Base-by-base conservation (phyloP, 2,888 invertebrate species). In the Melipona bicolor region DNA sequence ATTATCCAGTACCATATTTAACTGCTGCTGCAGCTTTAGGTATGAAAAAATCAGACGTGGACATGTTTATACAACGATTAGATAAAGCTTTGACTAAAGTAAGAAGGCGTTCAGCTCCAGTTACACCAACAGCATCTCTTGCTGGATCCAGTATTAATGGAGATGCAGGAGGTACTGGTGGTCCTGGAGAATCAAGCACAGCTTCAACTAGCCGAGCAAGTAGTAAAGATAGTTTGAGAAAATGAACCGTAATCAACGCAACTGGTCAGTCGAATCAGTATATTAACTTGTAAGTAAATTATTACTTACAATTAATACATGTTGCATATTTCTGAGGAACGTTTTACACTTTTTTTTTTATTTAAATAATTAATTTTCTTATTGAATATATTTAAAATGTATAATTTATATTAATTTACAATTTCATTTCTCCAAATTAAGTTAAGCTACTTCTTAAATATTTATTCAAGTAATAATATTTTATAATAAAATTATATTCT, bases 21-120 rank as follows among this genome's bases (percentile, higher is more conserved):
- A 97, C 97, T 5, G 97, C 96, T 72, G 97, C 97, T 24, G 97
- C 97, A 4, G 95, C 96, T 11, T 94, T 98, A 59, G 97, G 97
- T 5, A 96, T 97, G 93, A 95, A 95, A 68, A 95, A 95, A 87
- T 91, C 94, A 4, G 97, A 97, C 90, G 96, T 97, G n/a, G 96
- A 97, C 91, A 93, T 95, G 36, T 97, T 97, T 93, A 95, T 97
- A 70, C 95, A 95, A 86, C 95, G 97, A 90, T 94, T 97, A 70
- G 95, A 96, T 79, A 96, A 96, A 93, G 96, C 96, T 74, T 93
- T 95, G 92, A 89, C 92, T n/a, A 94, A 94, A 89, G 92, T 94
- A 24, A 92, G 93, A 74, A 91, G 94, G 77, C 94, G 93, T 71
- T 94, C 94, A 24, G 93, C 94, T 24, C 93, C 93, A 49, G 94